Percentiles rank a stretch among this genome's conserved stretches.
Evolutionary conservation across 2,113 vertebrate genomes (phyloP).

Genomic region (Gadus chalcogrammus): DNA sequence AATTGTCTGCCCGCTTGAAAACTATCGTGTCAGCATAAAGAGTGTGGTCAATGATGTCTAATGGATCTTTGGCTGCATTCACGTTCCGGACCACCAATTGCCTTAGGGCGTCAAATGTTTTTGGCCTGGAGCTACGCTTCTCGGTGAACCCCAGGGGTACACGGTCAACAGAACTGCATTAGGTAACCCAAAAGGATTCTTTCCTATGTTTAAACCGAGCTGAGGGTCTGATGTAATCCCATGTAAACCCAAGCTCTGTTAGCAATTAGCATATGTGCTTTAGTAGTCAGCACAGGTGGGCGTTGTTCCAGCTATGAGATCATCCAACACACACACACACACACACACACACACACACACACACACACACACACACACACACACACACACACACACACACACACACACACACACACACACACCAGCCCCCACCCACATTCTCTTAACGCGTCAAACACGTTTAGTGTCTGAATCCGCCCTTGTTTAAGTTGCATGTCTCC

Average conservation of each 20-base stretch:
- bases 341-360: background rate
- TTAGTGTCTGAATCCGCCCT: too few relatives aligned
- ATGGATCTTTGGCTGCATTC: too few relatives aligned
- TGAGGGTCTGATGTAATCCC: background rate
- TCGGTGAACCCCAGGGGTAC: too few relatives aligned
- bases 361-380: background rate
- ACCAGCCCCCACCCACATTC: background rate
- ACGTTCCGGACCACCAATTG: too few relatives aligned
- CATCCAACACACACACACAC: background rate
- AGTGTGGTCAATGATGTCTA: too few relatives aligned
- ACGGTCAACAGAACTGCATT: too few relatives aligned
- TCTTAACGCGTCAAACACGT: background rate
- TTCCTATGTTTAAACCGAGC: background rate
- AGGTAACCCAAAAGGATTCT: background rate
- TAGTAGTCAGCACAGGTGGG: slow-evolving; percentile 20
- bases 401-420: background rate
- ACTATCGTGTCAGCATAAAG: too few relatives aligned
- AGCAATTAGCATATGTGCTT: slow-evolving; percentile 7
- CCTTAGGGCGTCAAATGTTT: too few relatives aligned
- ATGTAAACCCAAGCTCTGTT: slow-evolving; percentile 6
- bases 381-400: background rate
- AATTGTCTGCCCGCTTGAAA: too few relatives aligned
- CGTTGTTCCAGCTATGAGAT: slow-evolving; percentile 7
- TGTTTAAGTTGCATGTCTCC: too few relatives aligned
- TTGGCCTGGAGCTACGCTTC: too few relatives aligned